Evolutionary conservation across 2,888 invertebrate genomes (phyloP).

Genomic region (Drosophila recens): DNA sequence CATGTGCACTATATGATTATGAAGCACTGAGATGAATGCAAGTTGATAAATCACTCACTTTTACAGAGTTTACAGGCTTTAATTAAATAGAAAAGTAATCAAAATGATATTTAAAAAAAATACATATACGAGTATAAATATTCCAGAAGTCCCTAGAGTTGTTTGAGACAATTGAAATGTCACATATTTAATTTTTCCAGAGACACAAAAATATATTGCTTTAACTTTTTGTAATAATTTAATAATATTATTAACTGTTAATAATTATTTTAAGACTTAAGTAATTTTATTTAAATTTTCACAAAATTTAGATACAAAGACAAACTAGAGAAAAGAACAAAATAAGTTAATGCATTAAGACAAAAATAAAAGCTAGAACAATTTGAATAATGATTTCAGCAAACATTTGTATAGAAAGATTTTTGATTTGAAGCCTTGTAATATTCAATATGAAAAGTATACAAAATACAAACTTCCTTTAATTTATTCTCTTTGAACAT

Average conservation of each 20-base stretch:
- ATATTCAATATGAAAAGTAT: not conserved
- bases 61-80: not conserved
- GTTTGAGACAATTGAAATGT: too few species aligned
- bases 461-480: not conserved
- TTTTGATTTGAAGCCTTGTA: not conserved
- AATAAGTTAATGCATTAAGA: not conserved
- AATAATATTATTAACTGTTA: not conserved
- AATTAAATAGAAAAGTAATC: not conserved
- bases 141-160: not conserved
- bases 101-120: not conserved
- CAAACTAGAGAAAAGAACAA: not conserved
- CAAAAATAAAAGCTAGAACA: not conserved
- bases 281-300: not conserved
- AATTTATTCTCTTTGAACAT: not conserved
- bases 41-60: conserved; percentile 11
- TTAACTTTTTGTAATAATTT: not conserved
- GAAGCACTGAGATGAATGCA: not conserved
- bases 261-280: too few species aligned
- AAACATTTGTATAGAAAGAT: too few species aligned
- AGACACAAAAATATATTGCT: not conserved
- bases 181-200: too few species aligned
- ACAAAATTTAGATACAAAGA: not conserved
- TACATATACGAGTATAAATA: too few species aligned
- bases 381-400: too few species aligned
- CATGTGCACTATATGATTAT: conserved; percentile 2